These are phyloP conservation scores for Meteorus colon DNA, from an alignment of 2,888 invertebrate genomes.

Conservation along the genomic window DNA sequence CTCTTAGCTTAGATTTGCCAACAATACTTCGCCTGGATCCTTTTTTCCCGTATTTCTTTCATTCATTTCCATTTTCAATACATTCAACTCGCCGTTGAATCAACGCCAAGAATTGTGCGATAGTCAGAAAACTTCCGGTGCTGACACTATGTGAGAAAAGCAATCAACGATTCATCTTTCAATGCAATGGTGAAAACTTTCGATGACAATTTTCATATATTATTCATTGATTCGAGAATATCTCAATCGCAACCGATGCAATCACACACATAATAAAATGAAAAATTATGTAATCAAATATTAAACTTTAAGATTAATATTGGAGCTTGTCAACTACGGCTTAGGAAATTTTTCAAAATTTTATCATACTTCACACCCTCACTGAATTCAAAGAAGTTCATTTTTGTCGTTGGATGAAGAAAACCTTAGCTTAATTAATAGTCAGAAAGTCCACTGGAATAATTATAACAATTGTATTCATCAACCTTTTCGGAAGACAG, in stretches of 20 bases:
- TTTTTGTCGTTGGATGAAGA: no score
- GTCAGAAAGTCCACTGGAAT: no score
- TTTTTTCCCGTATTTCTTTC: background rate
- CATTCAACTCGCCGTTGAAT: constrained; percentile 25
- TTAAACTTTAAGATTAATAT: no score
- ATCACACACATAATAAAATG: background rate
- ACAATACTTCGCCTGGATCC: background rate
- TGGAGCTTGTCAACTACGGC: no score
- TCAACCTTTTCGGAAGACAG: no score
- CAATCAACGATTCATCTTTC: constrained; percentile 13
- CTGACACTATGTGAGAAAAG: constrained; percentile 10
- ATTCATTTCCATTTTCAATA: constrained; percentile 21
- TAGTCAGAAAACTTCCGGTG: constrained; percentile 6
- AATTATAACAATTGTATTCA: no score
- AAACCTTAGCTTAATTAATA: no score
- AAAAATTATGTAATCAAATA: no score
- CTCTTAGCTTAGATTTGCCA: constrained; percentile 3
- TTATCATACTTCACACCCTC: no score
- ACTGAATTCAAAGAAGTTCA: no score
- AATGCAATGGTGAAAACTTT: background rate
- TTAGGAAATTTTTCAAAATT: no score
- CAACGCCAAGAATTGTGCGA: constrained; percentile 19
- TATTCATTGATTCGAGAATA: background rate
- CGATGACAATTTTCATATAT: background rate
- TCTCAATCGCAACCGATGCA: background rate